A percentile compares a stretch with the other conserved stretches of the same genome.
Evolutionary conservation across 2,113 vertebrate genomes (phyloP).

Genomic region (Salminus brasiliensis): DNA sequence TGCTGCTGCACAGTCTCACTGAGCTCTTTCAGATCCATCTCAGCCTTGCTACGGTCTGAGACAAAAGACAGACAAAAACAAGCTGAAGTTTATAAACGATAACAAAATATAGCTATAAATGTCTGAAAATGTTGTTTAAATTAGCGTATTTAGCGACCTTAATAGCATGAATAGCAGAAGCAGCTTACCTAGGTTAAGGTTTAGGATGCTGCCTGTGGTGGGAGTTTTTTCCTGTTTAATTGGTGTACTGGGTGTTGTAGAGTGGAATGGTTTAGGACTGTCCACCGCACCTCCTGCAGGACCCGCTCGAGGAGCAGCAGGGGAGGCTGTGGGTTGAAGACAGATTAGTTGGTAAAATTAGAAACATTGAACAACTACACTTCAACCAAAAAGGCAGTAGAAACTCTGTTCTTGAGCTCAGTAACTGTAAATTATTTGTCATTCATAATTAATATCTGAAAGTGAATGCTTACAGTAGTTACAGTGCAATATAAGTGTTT

Average conservation of each 20-base stretch:
- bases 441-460: too few species aligned
- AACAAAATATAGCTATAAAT: background rate
- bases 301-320: conserved; percentile 79
- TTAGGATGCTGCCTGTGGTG: conserved; percentile 92
- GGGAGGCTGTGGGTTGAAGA: conserved; percentile 77
- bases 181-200: conserved; percentile 92
- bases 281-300: conserved; percentile 84
- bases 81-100: background rate
- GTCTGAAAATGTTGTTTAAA: too few species aligned
- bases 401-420: too few species aligned
- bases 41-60: conserved; percentile 94
- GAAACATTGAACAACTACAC: background rate
- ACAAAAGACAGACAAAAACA: background rate
- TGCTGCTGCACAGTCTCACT: conserved; percentile 94
- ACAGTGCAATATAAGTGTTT: too few species aligned
- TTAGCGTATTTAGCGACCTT: background rate
- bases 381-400: background rate
- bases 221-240: conserved; percentile 86
- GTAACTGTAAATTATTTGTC: too few species aligned
- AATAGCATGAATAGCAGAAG: background rate
- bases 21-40: conserved; percentile 96
- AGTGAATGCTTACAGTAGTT: too few species aligned
- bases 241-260: conserved; percentile 79
- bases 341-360: background rate
- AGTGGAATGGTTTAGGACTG: conserved; percentile 90